A percentile compares a stretch with the other conserved stretches of the same genome.
Conservation (phyloP, 53 echinoderm and acorn worm genomes). For the Echinarachnius parma region DNA sequence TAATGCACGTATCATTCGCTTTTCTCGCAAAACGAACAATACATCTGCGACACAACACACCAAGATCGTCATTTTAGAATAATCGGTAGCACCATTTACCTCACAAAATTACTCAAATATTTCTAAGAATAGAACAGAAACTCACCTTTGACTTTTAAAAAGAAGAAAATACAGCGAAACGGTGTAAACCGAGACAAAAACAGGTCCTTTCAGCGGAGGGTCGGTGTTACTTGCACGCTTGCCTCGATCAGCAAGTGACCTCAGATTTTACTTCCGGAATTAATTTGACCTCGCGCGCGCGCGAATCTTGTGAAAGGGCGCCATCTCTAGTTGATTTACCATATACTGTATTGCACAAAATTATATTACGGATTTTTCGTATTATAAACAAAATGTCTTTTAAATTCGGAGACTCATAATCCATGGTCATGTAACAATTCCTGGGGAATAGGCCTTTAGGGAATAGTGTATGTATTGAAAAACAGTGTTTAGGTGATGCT, state of each 20-base stretch:
- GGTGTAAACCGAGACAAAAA: conserved; percentile 34
- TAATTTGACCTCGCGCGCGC: no score
- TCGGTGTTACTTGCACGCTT: conserved; percentile 12
- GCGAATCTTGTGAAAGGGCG: no score
- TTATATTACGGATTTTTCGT: no score
- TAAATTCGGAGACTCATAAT: no score
- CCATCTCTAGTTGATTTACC: no score
- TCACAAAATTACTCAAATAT: neutral
- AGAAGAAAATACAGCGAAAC: neutral
- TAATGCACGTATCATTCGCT: neutral
- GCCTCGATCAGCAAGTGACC: conserved; percentile 39
- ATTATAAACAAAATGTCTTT: no score
- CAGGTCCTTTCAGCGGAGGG: conserved; percentile 6
- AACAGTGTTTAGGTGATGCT: no score
- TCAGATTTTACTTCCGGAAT: no score
- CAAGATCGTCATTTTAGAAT: neutral
- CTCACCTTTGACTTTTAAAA: neutral
- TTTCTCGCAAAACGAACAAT: conserved; percentile 4
- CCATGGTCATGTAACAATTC: no score
- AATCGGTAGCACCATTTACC: neutral
- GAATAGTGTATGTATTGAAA: no score
- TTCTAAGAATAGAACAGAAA: neutral
- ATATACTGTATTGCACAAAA: no score
- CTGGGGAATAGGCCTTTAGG: no score
- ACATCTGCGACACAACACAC: conserved; percentile 33